Evolutionary conservation across 2,888 invertebrate species (phyloP), one percentile per base, ranked within the genome.

Genomic region (Troglohyphantes excavatus): DNA sequence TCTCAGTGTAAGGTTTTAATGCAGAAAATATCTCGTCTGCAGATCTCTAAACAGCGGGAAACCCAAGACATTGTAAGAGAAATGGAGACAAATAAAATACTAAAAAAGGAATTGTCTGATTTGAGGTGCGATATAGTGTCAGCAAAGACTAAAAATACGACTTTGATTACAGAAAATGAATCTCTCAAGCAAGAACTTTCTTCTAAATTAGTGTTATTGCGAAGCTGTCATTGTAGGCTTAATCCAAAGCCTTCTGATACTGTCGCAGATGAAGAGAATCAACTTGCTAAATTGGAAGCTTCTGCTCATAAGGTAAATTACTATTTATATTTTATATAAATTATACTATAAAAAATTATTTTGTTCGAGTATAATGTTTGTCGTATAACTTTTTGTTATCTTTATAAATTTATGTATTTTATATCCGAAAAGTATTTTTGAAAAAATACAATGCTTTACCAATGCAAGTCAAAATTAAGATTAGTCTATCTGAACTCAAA

Each of bases 111-210:
- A 65, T 23, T 65, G 13, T 26, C 7, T n/a, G 17, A 27, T 26
- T 23, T 27, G 13, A 65, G 23, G 17, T 9, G 7, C 23, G 26
- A 26, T 26, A 27, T 27, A 65, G 0, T 23, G 11, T 17, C 65
- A 65, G 21, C 13, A 23, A 65, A 26, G 65, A 65, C 7, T 2
- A 65, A 27, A 2, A 27, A 65, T n/a, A 65, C 17, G 0, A 53
- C 17, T 26, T 46, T 73, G 53, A 23, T 7, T 17, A 73, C 46
- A 46, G 73, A 73, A 23, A 73, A 21, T 27, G 46, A 2, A 23
- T 26, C 46, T 17, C n/a, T 81, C 2, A 81, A 59, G 27, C 46
- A 53, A 68, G 81, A 81, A 13, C 9, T 81, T 17, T 27, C 53
- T 2, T n/a, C 29, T 33, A 81, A 81, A 59, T 17, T 17, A 26